Conservation (phyloP, 2,888 invertebrate genomes). For the Luperina nickerlii region DNA sequence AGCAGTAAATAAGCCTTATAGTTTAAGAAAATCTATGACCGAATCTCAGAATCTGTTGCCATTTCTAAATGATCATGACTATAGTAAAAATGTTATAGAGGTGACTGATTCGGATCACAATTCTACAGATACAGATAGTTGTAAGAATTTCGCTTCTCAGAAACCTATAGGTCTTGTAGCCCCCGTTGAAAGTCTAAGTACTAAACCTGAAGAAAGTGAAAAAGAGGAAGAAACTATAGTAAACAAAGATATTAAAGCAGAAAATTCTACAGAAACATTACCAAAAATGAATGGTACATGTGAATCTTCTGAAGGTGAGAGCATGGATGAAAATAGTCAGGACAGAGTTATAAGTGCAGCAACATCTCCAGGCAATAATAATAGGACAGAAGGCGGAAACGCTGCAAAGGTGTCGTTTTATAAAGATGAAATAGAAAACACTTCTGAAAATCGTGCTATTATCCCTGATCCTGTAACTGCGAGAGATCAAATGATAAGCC, state of each 20-base stretch:
- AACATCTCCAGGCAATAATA: conserved; percentile 29
- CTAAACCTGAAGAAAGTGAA: conserved; percentile 14
- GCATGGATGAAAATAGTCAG: conserved; percentile 38
- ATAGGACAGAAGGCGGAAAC: conserved; percentile 4
- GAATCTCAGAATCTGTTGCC: conserved; percentile 74
- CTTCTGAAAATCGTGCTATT: conserved; percentile 5
- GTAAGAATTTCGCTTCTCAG: conserved; percentile 30
- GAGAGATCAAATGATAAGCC: conserved; percentile 39
- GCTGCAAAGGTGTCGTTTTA: conserved; percentile 16
- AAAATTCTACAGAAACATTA: neutral
- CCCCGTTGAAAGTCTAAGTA: conserved; percentile 37
- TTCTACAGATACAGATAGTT: conserved; percentile 51
- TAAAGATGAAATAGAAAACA: conserved; percentile 2
- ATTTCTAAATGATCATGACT: conserved; percentile 77
- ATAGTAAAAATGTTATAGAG: conserved; percentile 63
- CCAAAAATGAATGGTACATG: conserved; percentile 36
- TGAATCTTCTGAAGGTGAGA: conserved; percentile 49
- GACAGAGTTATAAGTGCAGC: conserved; percentile 25
- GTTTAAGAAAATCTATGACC: conserved; percentile 72
- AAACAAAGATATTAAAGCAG: conserved; percentile 26
- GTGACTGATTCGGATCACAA: conserved; percentile 45
- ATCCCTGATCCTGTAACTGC: conserved; percentile 1
- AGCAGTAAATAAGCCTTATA: conserved; percentile 70
- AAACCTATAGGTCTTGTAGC: conserved; percentile 14
- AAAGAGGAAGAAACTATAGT: conserved; percentile 13